These are phyloP conservation scores for Xiphydria camelus DNA, from an alignment of 2,888 invertebrate genomes.

Conservation along the genomic window DNA sequence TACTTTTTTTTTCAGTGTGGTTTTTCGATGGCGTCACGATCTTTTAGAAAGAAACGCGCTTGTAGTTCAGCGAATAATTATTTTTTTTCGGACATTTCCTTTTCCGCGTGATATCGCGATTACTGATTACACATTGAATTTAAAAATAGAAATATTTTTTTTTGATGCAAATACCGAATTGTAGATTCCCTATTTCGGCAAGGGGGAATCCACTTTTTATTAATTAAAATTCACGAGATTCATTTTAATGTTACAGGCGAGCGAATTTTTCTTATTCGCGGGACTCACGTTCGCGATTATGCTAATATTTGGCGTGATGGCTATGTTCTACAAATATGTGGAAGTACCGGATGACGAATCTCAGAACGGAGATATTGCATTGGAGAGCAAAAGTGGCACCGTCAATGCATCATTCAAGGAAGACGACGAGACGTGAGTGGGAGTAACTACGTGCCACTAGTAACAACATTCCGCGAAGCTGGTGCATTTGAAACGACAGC, in stretches of 20 bases:
- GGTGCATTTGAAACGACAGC: too few relatives aligned
- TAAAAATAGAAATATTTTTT: background rate
- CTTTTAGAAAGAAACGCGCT: too few relatives aligned
- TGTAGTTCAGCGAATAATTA: too few relatives aligned
- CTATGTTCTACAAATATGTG: conserved; percentile 77
- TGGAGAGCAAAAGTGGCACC: conserved; percentile 24
- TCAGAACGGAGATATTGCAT: conserved; percentile 14
- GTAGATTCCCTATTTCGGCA: too few relatives aligned
- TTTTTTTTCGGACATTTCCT: too few relatives aligned
- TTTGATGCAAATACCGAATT: background rate
- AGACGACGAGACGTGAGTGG: conserved; percentile 31
- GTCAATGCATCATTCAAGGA: conserved; percentile 24
- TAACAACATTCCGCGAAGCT: too few relatives aligned
- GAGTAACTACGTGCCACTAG: too few relatives aligned
- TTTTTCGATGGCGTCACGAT: too few relatives aligned
- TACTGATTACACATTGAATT: background rate
- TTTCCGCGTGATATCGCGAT: too few relatives aligned
- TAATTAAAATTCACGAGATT: too few relatives aligned
- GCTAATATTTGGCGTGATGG: conserved; percentile 78
- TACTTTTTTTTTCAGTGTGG: too few relatives aligned
- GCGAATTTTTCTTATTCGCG: conserved; percentile 87
- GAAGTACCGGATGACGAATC: conserved; percentile 52
- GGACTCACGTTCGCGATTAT: conserved; percentile 84
- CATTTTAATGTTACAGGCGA: conserved; percentile 69
- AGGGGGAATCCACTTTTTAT: too few relatives aligned